These are phyloP conservation scores for Lasiommata megera DNA, from an alignment of 2,888 invertebrate species.

Conservation along the genomic window DNA sequence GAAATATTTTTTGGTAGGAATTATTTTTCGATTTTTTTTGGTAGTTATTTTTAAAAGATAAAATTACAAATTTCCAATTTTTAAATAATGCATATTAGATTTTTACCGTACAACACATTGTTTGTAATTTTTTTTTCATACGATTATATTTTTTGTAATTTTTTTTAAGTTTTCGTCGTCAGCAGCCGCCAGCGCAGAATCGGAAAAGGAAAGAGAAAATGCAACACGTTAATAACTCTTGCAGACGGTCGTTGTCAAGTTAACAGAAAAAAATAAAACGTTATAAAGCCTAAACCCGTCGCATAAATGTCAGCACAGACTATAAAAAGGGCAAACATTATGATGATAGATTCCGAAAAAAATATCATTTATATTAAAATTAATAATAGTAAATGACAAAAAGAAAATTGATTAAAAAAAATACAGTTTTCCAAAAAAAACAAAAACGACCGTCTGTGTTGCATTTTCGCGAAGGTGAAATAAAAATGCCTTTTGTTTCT, in stretches of 20 bases:
- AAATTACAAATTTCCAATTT: too few species aligned
- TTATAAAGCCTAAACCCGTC: conserved; percentile 45
- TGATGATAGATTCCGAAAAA: conserved; percentile 4
- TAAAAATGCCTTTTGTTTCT: conserved; percentile 22
- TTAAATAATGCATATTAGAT: too few species aligned
- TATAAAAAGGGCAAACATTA: conserved; percentile 47
- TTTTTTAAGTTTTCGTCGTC: conserved; percentile 15
- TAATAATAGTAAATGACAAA: conserved; percentile 33
- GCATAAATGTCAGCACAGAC: conserved; percentile 80
- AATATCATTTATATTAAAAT: background rate
- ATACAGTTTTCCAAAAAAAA: conserved; percentile 28
- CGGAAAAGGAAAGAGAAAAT: conserved; percentile 79
- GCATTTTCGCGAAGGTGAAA: conserved; percentile 69
- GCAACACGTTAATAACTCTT: conserved; percentile 69
- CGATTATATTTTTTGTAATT: background rate
- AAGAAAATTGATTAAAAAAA: conserved; percentile 28
- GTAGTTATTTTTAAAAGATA: too few species aligned
- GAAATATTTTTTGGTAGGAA: background rate
- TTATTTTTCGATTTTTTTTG: background rate
- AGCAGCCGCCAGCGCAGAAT: conserved; percentile 47
- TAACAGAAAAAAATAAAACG: conserved; percentile 33
- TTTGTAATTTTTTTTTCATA: too few species aligned
- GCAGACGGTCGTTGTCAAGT: conserved; percentile 54
- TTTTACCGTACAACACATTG: too few species aligned
- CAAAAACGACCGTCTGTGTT: conserved; percentile 74